Base-by-base conservation (phyloP, 2,797 vertebrate genomes). In the Lepus townsendii region DNA sequence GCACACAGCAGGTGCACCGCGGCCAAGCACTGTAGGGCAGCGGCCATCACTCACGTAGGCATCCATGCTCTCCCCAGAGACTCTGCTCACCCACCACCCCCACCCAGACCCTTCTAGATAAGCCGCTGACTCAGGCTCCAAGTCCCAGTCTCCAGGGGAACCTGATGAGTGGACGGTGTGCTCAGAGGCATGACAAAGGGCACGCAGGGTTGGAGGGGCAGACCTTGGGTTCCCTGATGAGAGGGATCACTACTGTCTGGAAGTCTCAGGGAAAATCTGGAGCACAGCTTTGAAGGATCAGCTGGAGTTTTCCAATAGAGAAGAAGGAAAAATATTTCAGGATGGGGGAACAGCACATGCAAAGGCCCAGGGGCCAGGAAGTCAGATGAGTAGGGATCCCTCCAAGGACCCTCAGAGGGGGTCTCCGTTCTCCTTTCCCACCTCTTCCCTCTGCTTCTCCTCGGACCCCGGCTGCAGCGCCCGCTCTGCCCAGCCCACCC, bases 31-130 rank as follows among this genome's bases (percentile, higher is more conserved):
- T 0, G 5, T 1, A 2, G 30, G 73, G 30, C 60, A 20, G 60
- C 2, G 20, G 50, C 8, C 42, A 0, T 1, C 5, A 4, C 5
- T 5, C 0, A 7, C 14, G 3, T 7, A 19, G n/a, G 0, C 9
- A 0, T 8, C 22, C 26, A 2, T 7, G 35, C 22, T 5, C 27
- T 7, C 68, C 63, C 69, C 4, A 9, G 7, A 32, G 77, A 26
- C 19, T 1, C 65, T 47, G 27, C 63, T 60, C 7, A 12, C 75
- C 71, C 22, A 1, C 5, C 0, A 0, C 32, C 69, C 30, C 68
- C 54, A 57, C 30, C 68, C 54, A 57, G 6, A 24, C 54, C 52
- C 90, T 16, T 17, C 50, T 32, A 26, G 35, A 22, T 1, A 26
- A 90, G 69, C 30, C 60, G 14, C 32, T 19, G 16, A 26, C 30